Conservation (phyloP, 2,797 vertebrate species). For the Anas acuta region DNA sequence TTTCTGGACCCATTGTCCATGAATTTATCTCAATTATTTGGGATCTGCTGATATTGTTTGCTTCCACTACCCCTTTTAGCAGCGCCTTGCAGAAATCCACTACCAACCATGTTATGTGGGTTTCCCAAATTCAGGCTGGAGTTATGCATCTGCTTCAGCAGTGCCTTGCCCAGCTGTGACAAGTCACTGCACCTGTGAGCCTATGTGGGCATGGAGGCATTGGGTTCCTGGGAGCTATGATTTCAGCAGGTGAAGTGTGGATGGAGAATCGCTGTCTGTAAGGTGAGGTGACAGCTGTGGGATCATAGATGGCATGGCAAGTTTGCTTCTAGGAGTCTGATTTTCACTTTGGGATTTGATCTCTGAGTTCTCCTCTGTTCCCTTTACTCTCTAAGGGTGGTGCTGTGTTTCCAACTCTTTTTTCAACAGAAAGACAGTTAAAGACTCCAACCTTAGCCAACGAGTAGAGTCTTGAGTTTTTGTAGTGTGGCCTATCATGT, state of each 20-base stretch:
- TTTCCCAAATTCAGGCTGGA: not conserved
- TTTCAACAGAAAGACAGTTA: not conserved
- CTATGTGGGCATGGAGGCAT: accelerated
- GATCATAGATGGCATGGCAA: not conserved
- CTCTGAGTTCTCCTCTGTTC: not conserved
- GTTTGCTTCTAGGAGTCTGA: not conserved
- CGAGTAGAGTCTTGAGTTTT: not conserved
- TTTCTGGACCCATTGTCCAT: not conserved
- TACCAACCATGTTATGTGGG: accelerated
- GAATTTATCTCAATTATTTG: not conserved
- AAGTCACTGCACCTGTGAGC: not conserved
- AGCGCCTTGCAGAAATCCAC: not conserved
- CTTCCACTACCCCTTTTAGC: accelerated
- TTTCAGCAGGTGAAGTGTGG: not conserved
- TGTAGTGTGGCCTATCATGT: not conserved
- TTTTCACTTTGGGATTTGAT: not conserved
- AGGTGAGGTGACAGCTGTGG: not conserved
- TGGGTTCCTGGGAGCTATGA: not conserved
- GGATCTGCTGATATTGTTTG: not conserved
- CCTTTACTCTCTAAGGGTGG: not conserved
- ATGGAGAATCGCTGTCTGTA: not conserved
- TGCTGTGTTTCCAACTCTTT: not conserved
- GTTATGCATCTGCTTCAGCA: accelerated
- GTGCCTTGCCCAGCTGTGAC: not conserved
- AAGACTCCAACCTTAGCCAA: not conserved